Percentiles rank a stretch among this genome's conserved stretches.
These are phyloP conservation scores for Eidolon helvum DNA, from an alignment of 2,113 vertebrate genomes.

Conservation along the genomic window DNA sequence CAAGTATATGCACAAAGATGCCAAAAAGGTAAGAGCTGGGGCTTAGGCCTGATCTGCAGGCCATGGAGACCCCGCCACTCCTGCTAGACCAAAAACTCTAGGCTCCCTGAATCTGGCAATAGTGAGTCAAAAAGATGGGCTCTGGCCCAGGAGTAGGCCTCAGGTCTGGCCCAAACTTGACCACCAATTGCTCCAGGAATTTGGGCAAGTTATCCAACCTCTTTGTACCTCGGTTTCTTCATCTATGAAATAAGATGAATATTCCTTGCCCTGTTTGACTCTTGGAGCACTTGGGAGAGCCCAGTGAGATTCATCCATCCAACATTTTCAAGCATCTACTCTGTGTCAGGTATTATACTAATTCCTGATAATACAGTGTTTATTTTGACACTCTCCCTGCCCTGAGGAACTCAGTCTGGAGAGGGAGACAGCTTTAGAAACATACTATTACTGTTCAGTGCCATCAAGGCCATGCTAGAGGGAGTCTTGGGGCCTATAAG, in stretches of 20 bases:
- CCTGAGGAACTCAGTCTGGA: not conserved
- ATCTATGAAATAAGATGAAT: not conserved
- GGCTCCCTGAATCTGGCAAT: not conserved
- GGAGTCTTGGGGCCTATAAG: not conserved
- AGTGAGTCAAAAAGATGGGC: not conserved
- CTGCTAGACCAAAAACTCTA: not conserved
- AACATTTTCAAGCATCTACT: not conserved
- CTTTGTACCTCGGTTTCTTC: not conserved
- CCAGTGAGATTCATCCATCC: not conserved
- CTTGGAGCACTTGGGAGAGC: not conserved
- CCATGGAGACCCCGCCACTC: not conserved
- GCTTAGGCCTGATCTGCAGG: not conserved
- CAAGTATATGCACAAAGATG: constrained; percentile 96
- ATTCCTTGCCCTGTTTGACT: not conserved
- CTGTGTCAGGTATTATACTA: not conserved
- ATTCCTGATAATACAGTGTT: not conserved
- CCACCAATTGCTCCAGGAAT: not conserved
- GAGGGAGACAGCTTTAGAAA: not conserved
- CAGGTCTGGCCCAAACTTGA: not conserved
- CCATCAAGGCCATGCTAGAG: not conserved
- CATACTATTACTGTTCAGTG: not conserved
- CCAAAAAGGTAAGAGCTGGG: constrained; percentile 90
- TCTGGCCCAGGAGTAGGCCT: not conserved
- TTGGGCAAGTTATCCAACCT: not conserved
- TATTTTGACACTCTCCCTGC: not conserved